phyloP scores from a whole-genome alignment of 92 coral and sea anemone species.

The Zoanthus solanderi region DNA sequence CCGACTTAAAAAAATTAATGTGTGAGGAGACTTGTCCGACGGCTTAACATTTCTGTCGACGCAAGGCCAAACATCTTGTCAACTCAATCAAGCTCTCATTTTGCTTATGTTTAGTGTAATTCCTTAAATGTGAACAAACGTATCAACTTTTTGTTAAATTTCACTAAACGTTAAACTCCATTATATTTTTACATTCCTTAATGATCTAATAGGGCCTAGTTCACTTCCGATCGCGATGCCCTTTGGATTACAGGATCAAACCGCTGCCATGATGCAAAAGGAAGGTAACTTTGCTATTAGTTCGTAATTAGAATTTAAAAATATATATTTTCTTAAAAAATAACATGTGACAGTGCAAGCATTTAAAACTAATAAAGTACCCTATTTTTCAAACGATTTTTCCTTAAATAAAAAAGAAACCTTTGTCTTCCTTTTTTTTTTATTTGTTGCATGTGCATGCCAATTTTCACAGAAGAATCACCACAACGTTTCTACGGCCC shows the following conservation, averaged over 20 bases:
- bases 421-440: neutral
- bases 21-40: too few relatives aligned
- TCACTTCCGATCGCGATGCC: slow-evolving; percentile 2
- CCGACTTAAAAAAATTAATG: too few relatives aligned
- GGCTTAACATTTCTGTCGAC: too few relatives aligned
- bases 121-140: too few relatives aligned
- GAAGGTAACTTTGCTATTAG: slow-evolving; percentile 16
- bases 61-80: too few relatives aligned
- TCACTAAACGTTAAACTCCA: neutral
- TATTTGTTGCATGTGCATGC: neutral
- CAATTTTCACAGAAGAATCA: neutral
- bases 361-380: too few relatives aligned
- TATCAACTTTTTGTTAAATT: neutral
- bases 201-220: neutral
- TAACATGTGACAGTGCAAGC: neutral
- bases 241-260: neutral
- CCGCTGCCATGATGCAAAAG: slow-evolving; percentile 25
- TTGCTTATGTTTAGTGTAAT: too few relatives aligned
- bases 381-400: too few relatives aligned
- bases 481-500: slow-evolving; percentile 16
- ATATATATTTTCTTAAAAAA: too few relatives aligned
- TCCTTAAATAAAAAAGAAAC: too few relatives aligned
- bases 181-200: neutral
- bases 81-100: too few relatives aligned
- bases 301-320: too few relatives aligned